These are phyloP conservation scores for Styela plicata DNA, from an alignment of 23 tunicate genomes.

Conservation along the genomic window DNA sequence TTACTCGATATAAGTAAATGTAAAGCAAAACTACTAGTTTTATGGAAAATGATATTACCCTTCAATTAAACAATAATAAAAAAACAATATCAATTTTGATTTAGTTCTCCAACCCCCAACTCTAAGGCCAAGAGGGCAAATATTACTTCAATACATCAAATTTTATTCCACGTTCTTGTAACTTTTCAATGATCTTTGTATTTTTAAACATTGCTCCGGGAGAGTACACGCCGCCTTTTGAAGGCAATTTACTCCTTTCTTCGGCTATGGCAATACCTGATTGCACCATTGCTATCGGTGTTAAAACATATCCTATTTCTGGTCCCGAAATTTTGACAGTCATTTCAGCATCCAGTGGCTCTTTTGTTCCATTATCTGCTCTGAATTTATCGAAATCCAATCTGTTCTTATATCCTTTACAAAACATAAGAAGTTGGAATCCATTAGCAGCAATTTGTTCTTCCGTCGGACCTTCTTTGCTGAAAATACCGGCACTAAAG, in stretches of 20 bases:
- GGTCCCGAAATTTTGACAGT: conserved; percentile 66
- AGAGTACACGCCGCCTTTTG: conserved; percentile 72
- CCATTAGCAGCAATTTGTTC: conserved; percentile 54
- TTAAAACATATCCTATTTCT: conserved; percentile 88
- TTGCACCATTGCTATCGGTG: conserved; percentile 73
- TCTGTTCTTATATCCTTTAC: conserved; percentile 61
- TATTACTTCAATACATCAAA: background rate
- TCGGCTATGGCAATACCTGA: conserved; percentile 42
- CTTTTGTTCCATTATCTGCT: background rate
- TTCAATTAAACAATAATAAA: too few relatives aligned
- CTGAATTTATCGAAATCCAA: background rate
- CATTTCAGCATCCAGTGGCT: conserved; percentile 44
- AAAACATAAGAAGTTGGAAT: conserved; percentile 53
- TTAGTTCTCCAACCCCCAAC: too few relatives aligned
- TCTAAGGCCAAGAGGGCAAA: too few relatives aligned
- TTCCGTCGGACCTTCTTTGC: conserved; percentile 74
- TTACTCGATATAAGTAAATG: too few relatives aligned
- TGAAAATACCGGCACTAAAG: conserved; percentile 67
- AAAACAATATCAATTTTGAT: too few relatives aligned
- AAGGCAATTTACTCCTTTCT: conserved; percentile 63
- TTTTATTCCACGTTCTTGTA: conserved; percentile 24
- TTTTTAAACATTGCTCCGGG: conserved; percentile 65
- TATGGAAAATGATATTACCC: too few relatives aligned
- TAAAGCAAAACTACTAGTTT: too few relatives aligned
- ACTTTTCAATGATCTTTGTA: conserved; percentile 48